Percentiles rank a stretch among this genome's conserved stretches.
phyloP scores from a whole-genome alignment of 2,113 vertebrate genomes.

The Planiliza haematocheilus region DNA sequence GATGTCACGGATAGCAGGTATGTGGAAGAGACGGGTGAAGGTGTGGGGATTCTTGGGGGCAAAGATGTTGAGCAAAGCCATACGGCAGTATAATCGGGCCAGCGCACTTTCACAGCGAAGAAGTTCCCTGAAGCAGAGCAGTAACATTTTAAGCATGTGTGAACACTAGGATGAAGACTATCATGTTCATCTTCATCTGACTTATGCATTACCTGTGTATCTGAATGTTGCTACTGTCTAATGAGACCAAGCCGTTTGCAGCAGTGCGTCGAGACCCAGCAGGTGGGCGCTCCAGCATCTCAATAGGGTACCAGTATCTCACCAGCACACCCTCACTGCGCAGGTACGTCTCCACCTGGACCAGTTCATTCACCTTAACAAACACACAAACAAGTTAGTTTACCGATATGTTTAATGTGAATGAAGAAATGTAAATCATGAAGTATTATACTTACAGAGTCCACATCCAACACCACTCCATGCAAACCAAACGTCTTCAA shows the following conservation, averaged over 20 bases:
- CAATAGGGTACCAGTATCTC: constrained; percentile 98
- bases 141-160: background rate
- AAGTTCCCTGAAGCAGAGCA: constrained; percentile 87
- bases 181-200: background rate
- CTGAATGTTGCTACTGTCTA: constrained; percentile 97
- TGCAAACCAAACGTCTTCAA: constrained; percentile 97
- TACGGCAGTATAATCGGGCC: constrained; percentile 94
- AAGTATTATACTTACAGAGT: constrained; percentile 87
- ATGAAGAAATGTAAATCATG: background rate
- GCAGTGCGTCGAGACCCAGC: constrained; percentile 95
- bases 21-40: constrained; percentile 97
- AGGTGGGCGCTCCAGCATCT: constrained; percentile 95
- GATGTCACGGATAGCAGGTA: constrained; percentile 95
- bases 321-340: constrained; percentile 96
- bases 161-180: background rate
- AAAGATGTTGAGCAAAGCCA: constrained; percentile 97
- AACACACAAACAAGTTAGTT: background rate
- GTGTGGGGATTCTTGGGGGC: constrained; percentile 95
- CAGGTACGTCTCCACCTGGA: constrained; percentile 97
- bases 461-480: constrained; percentile 95
- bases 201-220: constrained; percentile 90
- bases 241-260: constrained; percentile 93
- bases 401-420: background rate
- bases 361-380: constrained; percentile 92
- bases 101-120: constrained; percentile 93